Evolutionary conservation across 2,797 vertebrate species (phyloP).

Genomic region (Alosa sapidissima): DNA sequence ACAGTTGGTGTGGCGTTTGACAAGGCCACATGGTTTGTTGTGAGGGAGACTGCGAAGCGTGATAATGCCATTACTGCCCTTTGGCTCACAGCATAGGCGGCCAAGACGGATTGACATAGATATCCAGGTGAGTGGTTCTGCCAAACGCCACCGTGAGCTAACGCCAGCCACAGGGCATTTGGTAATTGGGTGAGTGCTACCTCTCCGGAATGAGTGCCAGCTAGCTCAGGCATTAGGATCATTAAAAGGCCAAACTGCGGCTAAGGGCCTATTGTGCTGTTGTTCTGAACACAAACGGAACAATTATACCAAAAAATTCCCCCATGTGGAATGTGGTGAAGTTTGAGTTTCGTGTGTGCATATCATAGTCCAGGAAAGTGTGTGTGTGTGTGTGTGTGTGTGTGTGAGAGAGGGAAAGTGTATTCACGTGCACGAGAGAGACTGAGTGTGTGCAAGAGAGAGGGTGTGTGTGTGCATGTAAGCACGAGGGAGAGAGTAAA

Average conservation of each 20-base stretch:
- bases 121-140: slow-evolving; percentile 29
- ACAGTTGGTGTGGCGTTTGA: background rate
- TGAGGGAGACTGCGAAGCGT: background rate
- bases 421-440: too few species aligned
- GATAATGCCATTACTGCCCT: background rate
- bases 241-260: background rate
- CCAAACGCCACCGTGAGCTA: background rate
- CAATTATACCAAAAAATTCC: background rate
- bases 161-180: background rate
- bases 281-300: background rate
- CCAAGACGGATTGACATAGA: background rate
- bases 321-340: background rate
- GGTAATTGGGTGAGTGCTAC: slow-evolving; percentile 6
- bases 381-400: background rate
- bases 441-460: background rate
- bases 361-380: background rate
- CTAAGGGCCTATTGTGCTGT: background rate
- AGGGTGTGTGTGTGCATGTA: too few species aligned
- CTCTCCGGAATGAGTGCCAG: background rate
- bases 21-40: background rate
- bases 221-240: background rate
- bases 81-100: background rate
- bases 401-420: background rate
- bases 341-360: background rate
- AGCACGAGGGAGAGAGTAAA: too few species aligned